Conservation (phyloP, 2,888 invertebrate species). For the Digitonthophagus gazella region DNA sequence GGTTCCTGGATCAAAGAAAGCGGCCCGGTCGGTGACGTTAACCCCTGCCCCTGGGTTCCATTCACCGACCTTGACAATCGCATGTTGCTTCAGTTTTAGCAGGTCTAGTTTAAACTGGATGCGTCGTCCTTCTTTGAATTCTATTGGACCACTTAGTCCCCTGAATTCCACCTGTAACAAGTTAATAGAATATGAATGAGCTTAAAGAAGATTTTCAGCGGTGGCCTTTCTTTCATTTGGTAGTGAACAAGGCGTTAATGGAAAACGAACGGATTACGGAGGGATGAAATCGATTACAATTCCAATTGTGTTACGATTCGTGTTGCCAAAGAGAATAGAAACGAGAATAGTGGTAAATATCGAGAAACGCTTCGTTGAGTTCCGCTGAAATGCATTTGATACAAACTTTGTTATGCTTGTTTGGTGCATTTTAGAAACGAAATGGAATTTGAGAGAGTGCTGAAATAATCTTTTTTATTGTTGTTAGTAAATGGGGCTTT, state of each 20-base stretch:
- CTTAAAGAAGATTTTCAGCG: not conserved
- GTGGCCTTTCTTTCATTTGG: not conserved
- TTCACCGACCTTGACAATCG: conserved; percentile 73
- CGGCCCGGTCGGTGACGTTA: conserved; percentile 67
- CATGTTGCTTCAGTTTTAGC: conserved; percentile 70
- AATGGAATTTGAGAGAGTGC: too few relatives aligned
- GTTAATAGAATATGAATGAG: conserved; percentile 13
- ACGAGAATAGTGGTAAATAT: not conserved
- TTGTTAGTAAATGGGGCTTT: too few relatives aligned
- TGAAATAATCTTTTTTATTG: too few relatives aligned
- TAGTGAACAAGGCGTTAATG: conserved; percentile 1
- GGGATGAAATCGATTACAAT: not conserved
- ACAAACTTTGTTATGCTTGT: too few relatives aligned
- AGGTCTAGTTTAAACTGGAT: conserved; percentile 74
- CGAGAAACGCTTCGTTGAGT: not conserved
- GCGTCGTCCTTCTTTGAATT: conserved; percentile 75
- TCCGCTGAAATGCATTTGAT: too few relatives aligned
- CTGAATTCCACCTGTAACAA: conserved; percentile 69
- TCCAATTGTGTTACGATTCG: not conserved
- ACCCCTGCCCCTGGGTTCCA: conserved; percentile 68
- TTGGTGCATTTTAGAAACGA: too few relatives aligned
- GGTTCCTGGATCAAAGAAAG: conserved; percentile 69
- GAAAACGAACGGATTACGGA: conserved; percentile 2
- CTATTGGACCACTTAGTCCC: conserved; percentile 77
- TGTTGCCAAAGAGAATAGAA: not conserved